Base-by-base conservation (phyloP, 2,113 vertebrate genomes). In the Microtus ochrogaster region DNA sequence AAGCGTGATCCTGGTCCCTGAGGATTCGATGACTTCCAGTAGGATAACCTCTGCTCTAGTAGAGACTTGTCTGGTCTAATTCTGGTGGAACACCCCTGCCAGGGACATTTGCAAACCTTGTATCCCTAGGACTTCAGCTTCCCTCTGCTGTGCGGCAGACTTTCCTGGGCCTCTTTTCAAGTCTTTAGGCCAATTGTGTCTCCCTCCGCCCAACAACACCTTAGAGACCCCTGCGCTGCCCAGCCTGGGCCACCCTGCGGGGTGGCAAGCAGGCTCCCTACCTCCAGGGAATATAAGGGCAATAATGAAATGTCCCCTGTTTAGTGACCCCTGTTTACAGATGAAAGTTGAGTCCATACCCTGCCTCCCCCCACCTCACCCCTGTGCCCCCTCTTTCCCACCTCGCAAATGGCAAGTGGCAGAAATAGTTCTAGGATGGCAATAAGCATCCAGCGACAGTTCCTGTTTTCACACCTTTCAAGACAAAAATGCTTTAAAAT, bases 231-330 rank as follows among this genome's bases (percentile, higher is more conserved):
- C 10, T 41, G 58, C 47, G 70, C 83, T 93, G 78, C 95, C 76
- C 88, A 83, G 66, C 26, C 44, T 63, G 55, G 76, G 88, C 90
- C 92, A 90, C 77, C 88, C 92, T 17, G 66, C 70, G 26, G 92
- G 83, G 77, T 94, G 92, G 94, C 85, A 95, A 94, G 65, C 63
- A 61, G 83, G 41, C 82, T 96, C 95, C 85, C 89, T 83, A 94
- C 85, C 73, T 89, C 73, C 91, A 84, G 79, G 76, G 94, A 97
- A 96, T 96, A 89, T 96, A 97, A 97, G 92, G 92, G 92, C 95
- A 97, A 87, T 97, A 79, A 95, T 96, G 92, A 95, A 97, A 97
- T 96, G 95, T 92, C 86, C 91, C 97, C 94, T 96, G 90, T 96
- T 96, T 94, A 91, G 94, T 97, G 96, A 97, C 91, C 97, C 68